phyloP scores from a whole-genome alignment of 2,888 invertebrate genomes.

The Baccha elongata region DNA sequence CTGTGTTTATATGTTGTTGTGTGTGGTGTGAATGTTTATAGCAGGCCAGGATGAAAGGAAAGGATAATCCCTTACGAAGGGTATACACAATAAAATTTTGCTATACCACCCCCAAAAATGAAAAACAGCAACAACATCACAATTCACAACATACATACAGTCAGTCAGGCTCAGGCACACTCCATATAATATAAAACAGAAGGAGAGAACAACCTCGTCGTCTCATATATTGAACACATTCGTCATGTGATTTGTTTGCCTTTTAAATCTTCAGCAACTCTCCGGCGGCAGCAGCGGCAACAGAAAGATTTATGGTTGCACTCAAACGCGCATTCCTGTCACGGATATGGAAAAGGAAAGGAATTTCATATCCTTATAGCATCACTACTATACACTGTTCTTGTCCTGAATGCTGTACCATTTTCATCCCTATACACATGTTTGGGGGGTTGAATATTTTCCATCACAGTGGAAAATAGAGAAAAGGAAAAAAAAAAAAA shows the following conservation, averaged over 20 bases:
- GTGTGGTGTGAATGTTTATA: no score
- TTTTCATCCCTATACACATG: conserved; percentile 15
- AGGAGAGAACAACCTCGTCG: conserved; percentile 29
- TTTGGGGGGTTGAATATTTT: conserved; percentile 31
- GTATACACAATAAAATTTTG: conserved; percentile 37
- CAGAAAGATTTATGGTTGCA: conserved; percentile 73
- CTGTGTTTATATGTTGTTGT: neutral
- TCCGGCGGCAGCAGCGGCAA: conserved; percentile 51
- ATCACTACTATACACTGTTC: conserved; percentile 26
- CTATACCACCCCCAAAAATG: conserved; percentile 53
- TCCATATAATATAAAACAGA: neutral
- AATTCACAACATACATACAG: neutral
- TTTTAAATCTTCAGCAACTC: conserved; percentile 73
- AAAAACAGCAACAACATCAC: conserved; percentile 16
- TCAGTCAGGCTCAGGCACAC: conserved; percentile 16
- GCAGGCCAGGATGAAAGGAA: conserved; percentile 21
- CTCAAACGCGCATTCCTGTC: conserved; percentile 74
- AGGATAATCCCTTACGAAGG: conserved; percentile 54
- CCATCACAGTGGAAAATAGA: conserved; percentile 37
- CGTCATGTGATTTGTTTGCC: conserved; percentile 74
- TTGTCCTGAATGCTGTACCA: neutral
- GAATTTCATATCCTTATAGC: conserved; percentile 71
- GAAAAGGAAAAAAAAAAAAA: conserved; percentile 23
- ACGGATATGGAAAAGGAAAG: conserved; percentile 74
- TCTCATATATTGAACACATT: conserved; percentile 72